phyloP scores from a whole-genome alignment of 1,140 invertebrate genomes.

The Mercenaria mercenaria region DNA sequence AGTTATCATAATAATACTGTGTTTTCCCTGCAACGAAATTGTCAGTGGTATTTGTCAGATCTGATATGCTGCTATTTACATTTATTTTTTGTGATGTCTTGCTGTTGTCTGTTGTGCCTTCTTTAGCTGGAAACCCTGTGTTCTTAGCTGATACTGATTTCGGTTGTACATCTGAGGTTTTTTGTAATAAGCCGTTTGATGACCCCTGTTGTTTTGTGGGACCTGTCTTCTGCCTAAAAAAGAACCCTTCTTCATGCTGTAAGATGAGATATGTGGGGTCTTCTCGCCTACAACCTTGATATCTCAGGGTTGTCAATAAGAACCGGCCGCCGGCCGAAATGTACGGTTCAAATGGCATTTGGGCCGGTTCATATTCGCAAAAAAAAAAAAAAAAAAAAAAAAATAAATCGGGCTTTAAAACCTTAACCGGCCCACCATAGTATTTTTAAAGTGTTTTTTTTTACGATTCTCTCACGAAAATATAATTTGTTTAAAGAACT shows the following conservation, averaged over 20 bases:
- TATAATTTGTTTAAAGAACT: no score
- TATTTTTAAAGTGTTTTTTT: no score
- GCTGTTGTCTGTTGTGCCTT: not conserved
- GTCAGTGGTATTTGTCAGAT: not conserved
- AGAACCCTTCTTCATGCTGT: not conserved
- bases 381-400: no score
- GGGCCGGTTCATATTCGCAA: no score
- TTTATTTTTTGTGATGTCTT: conserved; percentile 5
- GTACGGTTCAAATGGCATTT: no score
- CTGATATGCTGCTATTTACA: not conserved
- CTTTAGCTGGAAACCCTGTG: not conserved
- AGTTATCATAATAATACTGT: not conserved
- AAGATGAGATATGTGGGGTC: not conserved
- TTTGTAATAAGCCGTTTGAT: not conserved
- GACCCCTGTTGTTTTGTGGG: not conserved
- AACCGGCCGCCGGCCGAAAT: no score
- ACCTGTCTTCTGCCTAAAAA: not conserved
- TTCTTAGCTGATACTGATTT: not conserved
- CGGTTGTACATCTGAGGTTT: not conserved
- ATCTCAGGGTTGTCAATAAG: not conserved
- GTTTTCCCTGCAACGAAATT: conserved; percentile 10
- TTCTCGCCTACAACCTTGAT: not conserved
- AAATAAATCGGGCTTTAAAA: no score
- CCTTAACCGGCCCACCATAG: no score
- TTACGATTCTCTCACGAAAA: no score